Evolutionary conservation across 2,113 vertebrate species (phyloP).

Genomic region (Leucopsar rothschildi): DNA sequence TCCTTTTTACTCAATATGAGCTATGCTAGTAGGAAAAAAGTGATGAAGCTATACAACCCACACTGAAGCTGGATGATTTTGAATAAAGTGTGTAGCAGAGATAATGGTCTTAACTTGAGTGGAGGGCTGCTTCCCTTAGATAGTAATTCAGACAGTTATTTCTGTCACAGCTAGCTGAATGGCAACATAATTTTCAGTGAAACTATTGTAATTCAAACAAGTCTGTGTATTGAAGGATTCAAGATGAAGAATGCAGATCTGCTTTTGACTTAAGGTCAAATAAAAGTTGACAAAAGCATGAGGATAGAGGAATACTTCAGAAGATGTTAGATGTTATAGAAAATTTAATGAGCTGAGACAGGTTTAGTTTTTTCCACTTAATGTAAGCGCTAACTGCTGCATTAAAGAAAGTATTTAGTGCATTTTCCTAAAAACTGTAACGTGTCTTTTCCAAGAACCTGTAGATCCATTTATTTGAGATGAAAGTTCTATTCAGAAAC

Average conservation of each 20-base stretch:
- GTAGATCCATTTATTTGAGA: neutral
- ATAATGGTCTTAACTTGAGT: slow-evolving; percentile 3
- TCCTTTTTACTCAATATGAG: neutral
- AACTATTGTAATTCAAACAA: slow-evolving; percentile 7
- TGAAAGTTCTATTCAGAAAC: neutral
- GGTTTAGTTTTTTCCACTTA: neutral
- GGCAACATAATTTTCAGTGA: neutral
- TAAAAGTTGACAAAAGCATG: neutral
- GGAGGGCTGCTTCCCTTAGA: slow-evolving; percentile 6
- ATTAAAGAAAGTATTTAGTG: neutral
- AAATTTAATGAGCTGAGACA: neutral
- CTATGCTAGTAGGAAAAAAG: neutral
- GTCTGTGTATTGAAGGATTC: neutral
- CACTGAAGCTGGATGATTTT: slow-evolving; percentile 17
- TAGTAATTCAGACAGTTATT: slow-evolving; percentile 28
- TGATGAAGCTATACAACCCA: neutral
- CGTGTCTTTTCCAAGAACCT: neutral
- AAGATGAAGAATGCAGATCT: neutral
- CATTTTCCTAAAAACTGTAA: neutral
- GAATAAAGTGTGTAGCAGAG: slow-evolving; percentile 21
- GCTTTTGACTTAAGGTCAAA: neutral
- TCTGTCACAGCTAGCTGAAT: slow-evolving; percentile 21
- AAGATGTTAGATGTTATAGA: neutral
- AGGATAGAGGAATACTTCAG: neutral
- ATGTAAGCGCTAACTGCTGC: neutral